These are phyloP conservation scores for Schizopygopsis malacanthus DNA, from an alignment of 2,797 vertebrate species.

Conservation along the genomic window DNA sequence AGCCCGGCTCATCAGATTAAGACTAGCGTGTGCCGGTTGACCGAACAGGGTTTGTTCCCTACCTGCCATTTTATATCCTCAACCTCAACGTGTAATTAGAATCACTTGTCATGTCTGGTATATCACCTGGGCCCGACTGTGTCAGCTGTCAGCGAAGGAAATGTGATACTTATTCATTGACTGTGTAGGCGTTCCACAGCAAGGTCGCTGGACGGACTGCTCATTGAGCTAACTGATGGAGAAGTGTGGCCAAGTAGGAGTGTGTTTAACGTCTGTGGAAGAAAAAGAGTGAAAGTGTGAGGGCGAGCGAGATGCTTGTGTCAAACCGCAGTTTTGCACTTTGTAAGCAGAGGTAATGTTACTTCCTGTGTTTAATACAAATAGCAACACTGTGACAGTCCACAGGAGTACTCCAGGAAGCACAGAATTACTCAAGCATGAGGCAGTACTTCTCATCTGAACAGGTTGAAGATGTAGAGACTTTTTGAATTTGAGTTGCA, in stretches of 20 bases:
- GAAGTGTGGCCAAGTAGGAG: constrained; percentile 43
- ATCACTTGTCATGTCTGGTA: constrained; percentile 87
- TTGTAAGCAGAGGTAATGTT: constrained; percentile 28
- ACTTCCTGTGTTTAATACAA: constrained; percentile 28
- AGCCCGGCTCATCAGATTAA: constrained; percentile 75
- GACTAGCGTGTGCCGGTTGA: constrained; percentile 71
- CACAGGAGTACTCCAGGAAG: not conserved
- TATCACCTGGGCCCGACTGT: constrained; percentile 83
- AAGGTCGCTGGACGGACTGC: constrained; percentile 82
- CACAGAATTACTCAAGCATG: not conserved
- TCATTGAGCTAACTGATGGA: constrained; percentile 78
- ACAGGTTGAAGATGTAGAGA: not conserved
- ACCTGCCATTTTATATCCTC: constrained; percentile 85
- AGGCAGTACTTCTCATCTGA: not conserved
- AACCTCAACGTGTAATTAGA: constrained; percentile 86
- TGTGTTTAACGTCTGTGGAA: constrained; percentile 32
- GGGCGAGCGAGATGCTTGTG: not conserved
- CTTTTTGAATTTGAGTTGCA: not conserved
- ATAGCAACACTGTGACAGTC: not conserved
- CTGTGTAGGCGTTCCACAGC: constrained; percentile 77
- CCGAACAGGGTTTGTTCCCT: constrained; percentile 82
- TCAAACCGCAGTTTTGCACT: constrained; percentile 23
- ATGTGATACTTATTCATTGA: constrained; percentile 86
- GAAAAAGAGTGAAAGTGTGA: constrained; percentile 30
- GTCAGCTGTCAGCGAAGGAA: constrained; percentile 86